Percentiles rank a stretch among this genome's conserved stretches.
Evolutionary conservation across 2,888 invertebrate genomes (phyloP).

Genomic region (Amiota minor): DNA sequence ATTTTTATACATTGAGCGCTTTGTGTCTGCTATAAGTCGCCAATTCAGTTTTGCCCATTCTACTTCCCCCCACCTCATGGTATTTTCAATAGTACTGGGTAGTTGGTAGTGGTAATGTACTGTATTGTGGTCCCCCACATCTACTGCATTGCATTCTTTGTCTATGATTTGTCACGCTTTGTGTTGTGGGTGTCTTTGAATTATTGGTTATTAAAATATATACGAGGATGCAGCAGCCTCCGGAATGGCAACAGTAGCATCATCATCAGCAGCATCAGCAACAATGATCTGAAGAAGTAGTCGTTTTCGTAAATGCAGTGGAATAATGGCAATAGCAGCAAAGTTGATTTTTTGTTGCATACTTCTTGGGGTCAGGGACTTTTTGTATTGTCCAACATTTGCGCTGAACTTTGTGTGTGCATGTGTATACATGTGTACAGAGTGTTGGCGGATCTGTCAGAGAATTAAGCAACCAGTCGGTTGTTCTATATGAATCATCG

Average conservation of each 20-base stretch:
- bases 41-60: background rate
- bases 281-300: background rate
- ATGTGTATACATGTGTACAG: background rate
- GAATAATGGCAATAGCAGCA: conserved; percentile 47
- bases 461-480: conserved; percentile 8
- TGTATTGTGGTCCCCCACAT: no score
- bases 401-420: background rate
- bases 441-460: background rate
- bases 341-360: conserved; percentile 47
- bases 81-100: no score
- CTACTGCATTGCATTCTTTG: background rate
- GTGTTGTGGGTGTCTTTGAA: conserved; percentile 17
- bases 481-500: conserved; percentile 21
- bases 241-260: background rate
- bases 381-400: conserved; percentile 40
- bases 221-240: background rate
- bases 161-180: conserved; percentile 14
- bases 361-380: conserved; percentile 65
- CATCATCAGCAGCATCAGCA: conserved; percentile 6
- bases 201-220: conserved; percentile 30
- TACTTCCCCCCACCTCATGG: background rate
- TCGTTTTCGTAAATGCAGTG: conserved; percentile 4
- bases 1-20: conserved; percentile 8
- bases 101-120: no score
- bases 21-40: conserved; percentile 21